Conservation (phyloP, 2,797 vertebrate species). For the Alcedo quadribrachys region DNA sequence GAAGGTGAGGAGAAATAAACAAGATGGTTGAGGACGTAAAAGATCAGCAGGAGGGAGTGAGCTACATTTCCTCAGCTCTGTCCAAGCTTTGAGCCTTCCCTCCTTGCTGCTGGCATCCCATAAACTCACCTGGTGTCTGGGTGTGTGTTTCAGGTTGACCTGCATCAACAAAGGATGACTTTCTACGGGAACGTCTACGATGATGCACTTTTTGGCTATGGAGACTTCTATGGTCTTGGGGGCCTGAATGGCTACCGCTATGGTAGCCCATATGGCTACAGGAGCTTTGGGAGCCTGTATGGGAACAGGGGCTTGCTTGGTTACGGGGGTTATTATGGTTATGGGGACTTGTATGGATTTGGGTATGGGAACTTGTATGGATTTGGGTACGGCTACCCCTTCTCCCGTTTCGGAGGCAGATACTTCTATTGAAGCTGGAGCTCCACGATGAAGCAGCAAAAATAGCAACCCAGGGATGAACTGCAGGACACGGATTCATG, state of each 20-base stretch:
- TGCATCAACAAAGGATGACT: background rate
- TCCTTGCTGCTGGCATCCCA: background rate
- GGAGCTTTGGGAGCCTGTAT: background rate
- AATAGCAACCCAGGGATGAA: background rate
- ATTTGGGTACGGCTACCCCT: background rate
- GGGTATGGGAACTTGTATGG: background rate
- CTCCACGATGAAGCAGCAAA: background rate
- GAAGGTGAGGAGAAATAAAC: background rate
- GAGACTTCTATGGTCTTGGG: background rate
- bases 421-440: background rate
- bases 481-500: accelerated
- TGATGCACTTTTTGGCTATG: accelerated
- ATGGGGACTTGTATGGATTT: background rate
- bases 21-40: background rate
- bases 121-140: background rate
- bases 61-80: background rate
- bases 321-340: background rate
- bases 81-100: background rate
- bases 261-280: accelerated
- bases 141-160: slow-evolving; percentile 1
- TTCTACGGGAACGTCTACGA: background rate
- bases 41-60: accelerated
- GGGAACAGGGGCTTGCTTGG: background rate
- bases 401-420: background rate
- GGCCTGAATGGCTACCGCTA: background rate